Conservation (phyloP, 2,113 vertebrate genomes). For the Mungos mungo region DNA sequence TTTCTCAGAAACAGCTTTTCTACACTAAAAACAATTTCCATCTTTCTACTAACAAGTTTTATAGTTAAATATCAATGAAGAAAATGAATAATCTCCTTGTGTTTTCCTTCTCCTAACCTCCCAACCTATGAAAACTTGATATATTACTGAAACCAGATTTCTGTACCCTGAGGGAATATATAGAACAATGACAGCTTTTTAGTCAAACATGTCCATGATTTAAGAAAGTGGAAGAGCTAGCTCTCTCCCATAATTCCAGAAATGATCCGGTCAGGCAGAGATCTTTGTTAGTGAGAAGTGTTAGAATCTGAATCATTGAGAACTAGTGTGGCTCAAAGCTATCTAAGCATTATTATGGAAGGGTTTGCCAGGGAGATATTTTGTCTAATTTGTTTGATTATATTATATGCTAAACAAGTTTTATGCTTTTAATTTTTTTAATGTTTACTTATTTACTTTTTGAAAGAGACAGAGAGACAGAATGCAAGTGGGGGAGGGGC, state of each 20-base stretch:
- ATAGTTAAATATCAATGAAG: conserved; percentile 15
- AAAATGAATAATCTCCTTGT: background rate
- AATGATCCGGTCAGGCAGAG: background rate
- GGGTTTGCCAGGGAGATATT: background rate
- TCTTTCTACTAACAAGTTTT: background rate
- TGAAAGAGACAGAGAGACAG: no score
- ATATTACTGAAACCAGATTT: background rate
- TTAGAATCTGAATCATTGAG: background rate
- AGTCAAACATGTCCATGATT: no score
- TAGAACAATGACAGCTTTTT: background rate
- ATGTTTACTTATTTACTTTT: no score
- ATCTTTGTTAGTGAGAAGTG: background rate
- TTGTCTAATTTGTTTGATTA: background rate
- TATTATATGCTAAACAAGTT: background rate
- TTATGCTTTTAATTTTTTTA: background rate
- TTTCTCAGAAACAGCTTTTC: background rate
- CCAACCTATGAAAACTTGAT: background rate
- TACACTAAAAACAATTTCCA: background rate
- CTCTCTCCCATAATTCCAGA: background rate
- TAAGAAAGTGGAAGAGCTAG: background rate
- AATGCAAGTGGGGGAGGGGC: no score
- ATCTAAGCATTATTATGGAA: background rate
- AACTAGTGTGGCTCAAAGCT: background rate
- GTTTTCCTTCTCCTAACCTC: background rate
- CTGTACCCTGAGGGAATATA: background rate